phyloP scores from a whole-genome alignment of 2,888 invertebrate species.

The Pristionchus maxplancki region DNA sequence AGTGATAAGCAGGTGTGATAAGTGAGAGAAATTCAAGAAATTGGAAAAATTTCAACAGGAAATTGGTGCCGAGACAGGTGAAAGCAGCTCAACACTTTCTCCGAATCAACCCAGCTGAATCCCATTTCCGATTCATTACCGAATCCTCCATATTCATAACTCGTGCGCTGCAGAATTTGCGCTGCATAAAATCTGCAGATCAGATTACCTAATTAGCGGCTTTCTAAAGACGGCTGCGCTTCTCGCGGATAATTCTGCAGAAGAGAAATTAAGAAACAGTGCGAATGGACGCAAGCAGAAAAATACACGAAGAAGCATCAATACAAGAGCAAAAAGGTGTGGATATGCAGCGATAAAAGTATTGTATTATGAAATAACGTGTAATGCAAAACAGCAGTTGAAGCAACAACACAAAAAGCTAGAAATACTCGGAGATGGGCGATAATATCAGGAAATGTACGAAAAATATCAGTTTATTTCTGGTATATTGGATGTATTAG shows the following conservation, averaged over 20 bases:
- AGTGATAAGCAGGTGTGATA: background rate
- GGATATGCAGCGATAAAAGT: no score
- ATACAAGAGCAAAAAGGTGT: no score
- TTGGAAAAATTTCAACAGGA: background rate
- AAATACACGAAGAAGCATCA: no score
- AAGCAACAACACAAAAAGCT: no score
- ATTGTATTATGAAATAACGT: no score
- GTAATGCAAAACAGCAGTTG: no score
- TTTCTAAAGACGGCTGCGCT: background rate
- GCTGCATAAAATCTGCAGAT: background rate
- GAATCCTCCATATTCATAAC: background rate
- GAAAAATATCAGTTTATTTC: no score
- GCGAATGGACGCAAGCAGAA: no score
- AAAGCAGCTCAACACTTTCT: background rate
- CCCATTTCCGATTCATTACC: background rate
- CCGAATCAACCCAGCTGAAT: background rate
- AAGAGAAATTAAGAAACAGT: no score
- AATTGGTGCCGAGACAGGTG: conserved; percentile 25
- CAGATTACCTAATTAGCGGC: background rate
- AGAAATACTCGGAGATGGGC: no score
- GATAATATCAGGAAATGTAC: no score
- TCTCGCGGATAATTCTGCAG: no score
- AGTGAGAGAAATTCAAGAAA: background rate
- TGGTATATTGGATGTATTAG: background rate
- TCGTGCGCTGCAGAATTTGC: background rate